Conservation (phyloP, 1,140 invertebrate species). For the Drosophila nannoptera region DNA sequence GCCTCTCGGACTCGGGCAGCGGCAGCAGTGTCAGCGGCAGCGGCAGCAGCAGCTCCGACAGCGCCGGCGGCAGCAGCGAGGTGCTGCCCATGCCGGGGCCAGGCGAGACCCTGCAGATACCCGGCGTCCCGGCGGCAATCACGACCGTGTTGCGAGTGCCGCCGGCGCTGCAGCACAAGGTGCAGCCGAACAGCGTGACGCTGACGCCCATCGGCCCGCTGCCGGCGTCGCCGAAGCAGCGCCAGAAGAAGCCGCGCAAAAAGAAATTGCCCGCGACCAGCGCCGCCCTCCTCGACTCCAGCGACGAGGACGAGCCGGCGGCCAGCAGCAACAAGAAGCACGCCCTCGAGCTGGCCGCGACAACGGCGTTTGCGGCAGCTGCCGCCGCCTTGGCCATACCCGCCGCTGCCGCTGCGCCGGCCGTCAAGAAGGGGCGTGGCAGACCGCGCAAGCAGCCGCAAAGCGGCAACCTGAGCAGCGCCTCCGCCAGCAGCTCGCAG, state of each 20-base stretch:
- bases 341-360: slow-evolving; percentile 35
- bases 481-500: slow-evolving; percentile 52
- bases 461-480: slow-evolving; percentile 51
- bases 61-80: slow-evolving; percentile 41
- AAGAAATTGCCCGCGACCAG: slow-evolving; percentile 47
- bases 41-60: slow-evolving; percentile 58
- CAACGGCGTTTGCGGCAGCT: slow-evolving; percentile 19
- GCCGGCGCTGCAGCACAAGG: slow-evolving; percentile 43
- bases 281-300: slow-evolving; percentile 58
- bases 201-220: slow-evolving; percentile 58
- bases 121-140: slow-evolving; percentile 70
- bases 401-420: slow-evolving; percentile 7
- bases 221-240: slow-evolving; percentile 59
- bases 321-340: slow-evolving; percentile 44
- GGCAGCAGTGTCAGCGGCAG: slow-evolving; percentile 40
- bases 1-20: slow-evolving; percentile 56
- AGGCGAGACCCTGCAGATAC: slow-evolving; percentile 62
- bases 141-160: slow-evolving; percentile 57
- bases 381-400: slow-evolving; percentile 7
- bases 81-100: slow-evolving; percentile 56
- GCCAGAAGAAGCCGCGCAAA: slow-evolving; percentile 62
- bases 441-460: slow-evolving; percentile 64
- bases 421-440: slow-evolving; percentile 67
- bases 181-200: slow-evolving; percentile 53
- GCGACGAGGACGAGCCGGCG: slow-evolving; percentile 76